Conservation (phyloP, 2,888 invertebrate genomes). For the Mongoloraphidia duomilia region DNA sequence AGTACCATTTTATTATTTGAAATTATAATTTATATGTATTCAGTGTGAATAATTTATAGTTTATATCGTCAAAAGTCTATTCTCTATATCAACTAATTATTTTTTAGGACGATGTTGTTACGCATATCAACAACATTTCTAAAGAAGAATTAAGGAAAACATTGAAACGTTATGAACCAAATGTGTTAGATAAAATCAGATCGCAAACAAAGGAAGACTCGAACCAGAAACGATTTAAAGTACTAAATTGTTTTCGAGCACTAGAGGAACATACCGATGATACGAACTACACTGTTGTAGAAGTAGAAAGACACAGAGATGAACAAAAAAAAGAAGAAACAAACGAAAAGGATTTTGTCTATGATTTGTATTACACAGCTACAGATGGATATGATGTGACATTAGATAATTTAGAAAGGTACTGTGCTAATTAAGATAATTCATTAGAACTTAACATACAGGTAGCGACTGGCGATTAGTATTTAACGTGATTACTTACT, state of each 20-base stretch:
- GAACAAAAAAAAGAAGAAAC: slow-evolving; percentile 15
- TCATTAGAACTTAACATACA: no score
- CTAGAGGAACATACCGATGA: slow-evolving; percentile 19
- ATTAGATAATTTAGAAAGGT: slow-evolving; percentile 29
- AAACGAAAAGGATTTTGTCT: slow-evolving; percentile 34
- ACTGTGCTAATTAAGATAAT: slow-evolving; percentile 1
- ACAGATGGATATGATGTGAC: slow-evolving; percentile 32
- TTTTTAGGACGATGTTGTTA: slow-evolving; percentile 28
- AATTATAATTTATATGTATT: no score
- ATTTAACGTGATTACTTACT: no score
- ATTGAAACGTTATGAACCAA: slow-evolving; percentile 32
- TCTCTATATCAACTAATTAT: slow-evolving; percentile 5
- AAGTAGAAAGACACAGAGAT: slow-evolving; percentile 25
- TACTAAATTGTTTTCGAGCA: slow-evolving; percentile 42
- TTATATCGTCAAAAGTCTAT: no score
- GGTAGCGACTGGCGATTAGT: no score
- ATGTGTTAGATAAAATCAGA: slow-evolving; percentile 31
- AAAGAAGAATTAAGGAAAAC: slow-evolving; percentile 34
- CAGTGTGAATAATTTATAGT: no score
- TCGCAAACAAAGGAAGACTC: slow-evolving; percentile 31
- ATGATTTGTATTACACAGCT: slow-evolving; percentile 46
- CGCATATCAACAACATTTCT: slow-evolving; percentile 31
- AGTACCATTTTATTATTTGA: no score
- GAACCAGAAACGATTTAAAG: slow-evolving; percentile 39
- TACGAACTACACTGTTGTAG: slow-evolving; percentile 36